Base-by-base conservation (phyloP, 2,888 invertebrate genomes). In the Panopea generosa region DNA sequence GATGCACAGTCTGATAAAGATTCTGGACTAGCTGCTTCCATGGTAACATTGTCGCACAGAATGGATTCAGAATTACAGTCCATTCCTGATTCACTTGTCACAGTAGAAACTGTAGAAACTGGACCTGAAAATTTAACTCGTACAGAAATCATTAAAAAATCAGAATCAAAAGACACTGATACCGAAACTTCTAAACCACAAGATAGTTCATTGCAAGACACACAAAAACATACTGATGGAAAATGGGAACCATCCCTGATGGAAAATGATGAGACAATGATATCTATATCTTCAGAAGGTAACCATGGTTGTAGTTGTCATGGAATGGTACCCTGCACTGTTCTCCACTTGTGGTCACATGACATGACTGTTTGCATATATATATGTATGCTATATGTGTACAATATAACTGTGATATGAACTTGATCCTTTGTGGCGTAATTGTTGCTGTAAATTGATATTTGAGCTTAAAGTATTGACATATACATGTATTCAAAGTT, bases 241-340 rank as follows among this genome's bases (percentile, higher is more conserved):
- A 47, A 18, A 47, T 16, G 16, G 18, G 20, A 47, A 47, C 33
- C 33, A 33, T n/a, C n/a, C n/a, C n/a, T n/a, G n/a, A n/a, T n/a
- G n/a, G 33, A 33, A 33, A 33, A 11, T 33, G 4, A 7, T 33
- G 33, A 33, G 33, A 33, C 11, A 11, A 4, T 33, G 33, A 11
- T 33, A 33, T 11, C 33, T 11, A 33, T 11, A 33, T 33, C 33
- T 33, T 11, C 33, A 33, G 33, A 45, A 70, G 69, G 69, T 70
- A 70, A 62, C 61, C 62, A 33, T 70, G 47, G 56, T 55, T 45
- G 43, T 29, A 56, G 66, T 66, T 66, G 57, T 49, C 49, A 47
- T 56, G 66, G 56, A 49, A 49, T 66, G 65, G 47, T 66, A 55
- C 38, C 47, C 55, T 45, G 69, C 60, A 69, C 69, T 33, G 11